phyloP scores from a whole-genome alignment of 1,140 invertebrate species.

The Bombus haemorrhoidalis region DNA sequence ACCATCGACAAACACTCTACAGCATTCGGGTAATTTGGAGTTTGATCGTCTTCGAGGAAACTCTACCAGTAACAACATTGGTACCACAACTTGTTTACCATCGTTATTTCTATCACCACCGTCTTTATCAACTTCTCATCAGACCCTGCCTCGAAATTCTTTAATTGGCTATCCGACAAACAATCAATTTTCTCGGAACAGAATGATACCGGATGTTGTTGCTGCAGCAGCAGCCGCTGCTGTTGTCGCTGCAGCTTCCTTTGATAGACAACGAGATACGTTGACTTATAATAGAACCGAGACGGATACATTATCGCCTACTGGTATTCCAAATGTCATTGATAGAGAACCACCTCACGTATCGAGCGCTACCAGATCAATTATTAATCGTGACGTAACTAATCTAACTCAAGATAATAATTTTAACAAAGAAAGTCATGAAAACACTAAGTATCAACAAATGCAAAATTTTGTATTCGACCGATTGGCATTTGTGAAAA shows the following conservation, averaged over 20 bases:
- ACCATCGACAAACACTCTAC: neutral
- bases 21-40: constrained; percentile 29
- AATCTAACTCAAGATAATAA: constrained; percentile 2
- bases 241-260: constrained; percentile 57
- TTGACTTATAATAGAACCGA: constrained; percentile 26
- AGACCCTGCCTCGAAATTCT: constrained; percentile 24
- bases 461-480: constrained; percentile 52
- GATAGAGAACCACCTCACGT: constrained; percentile 6
- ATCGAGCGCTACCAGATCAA: neutral
- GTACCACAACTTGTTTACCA: constrained; percentile 10
- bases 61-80: constrained; percentile 7
- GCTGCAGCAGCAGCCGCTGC: constrained; percentile 62
- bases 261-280: constrained; percentile 45
- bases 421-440: constrained; percentile 31
- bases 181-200: constrained; percentile 35
- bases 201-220: constrained; percentile 60
- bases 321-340: constrained; percentile 20
- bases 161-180: constrained; percentile 21
- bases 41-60: constrained; percentile 39
- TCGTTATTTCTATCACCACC: constrained; percentile 31
- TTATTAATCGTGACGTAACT: neutral
- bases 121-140: constrained; percentile 39
- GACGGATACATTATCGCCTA: neutral
- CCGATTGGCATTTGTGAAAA: constrained; percentile 24
- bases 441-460: constrained; percentile 34